phyloP scores from a whole-genome alignment of 2,113 vertebrate genomes.

The Microcebus jonahi region DNA sequence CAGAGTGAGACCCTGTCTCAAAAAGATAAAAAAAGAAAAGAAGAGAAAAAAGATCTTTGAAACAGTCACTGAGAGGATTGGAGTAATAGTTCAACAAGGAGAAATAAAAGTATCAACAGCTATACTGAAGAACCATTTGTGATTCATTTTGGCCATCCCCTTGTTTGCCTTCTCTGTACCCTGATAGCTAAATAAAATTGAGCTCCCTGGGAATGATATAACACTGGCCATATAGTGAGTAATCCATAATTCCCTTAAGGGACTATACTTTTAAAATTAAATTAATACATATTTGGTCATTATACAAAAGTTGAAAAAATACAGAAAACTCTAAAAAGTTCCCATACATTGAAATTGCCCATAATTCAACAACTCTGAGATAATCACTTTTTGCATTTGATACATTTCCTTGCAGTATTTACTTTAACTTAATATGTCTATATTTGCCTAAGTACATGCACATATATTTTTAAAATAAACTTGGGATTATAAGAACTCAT shows the following conservation, averaged over 20 bases:
- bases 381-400: not conserved
- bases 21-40: too few species aligned
- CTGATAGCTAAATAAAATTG: not conserved
- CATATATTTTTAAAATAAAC: not conserved
- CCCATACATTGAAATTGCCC: not conserved
- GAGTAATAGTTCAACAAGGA: not conserved
- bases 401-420: slow-evolving; percentile 8
- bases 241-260: not conserved
- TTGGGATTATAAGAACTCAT: not conserved
- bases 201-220: not conserved
- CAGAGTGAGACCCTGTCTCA: too few species aligned
- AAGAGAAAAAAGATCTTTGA: not conserved
- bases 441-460: not conserved
- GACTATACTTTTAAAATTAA: not conserved
- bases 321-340: not conserved
- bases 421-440: not conserved
- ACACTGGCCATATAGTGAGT: too few species aligned
- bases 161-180: not conserved
- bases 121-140: not conserved
- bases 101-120: not conserved
- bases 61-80: not conserved
- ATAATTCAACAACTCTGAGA: not conserved
- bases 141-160: too few species aligned
- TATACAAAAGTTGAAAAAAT: slow-evolving; percentile 34
- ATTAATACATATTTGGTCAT: not conserved